Conservation (phyloP, 2,113 vertebrate genomes). For the Origma solitaria region DNA sequence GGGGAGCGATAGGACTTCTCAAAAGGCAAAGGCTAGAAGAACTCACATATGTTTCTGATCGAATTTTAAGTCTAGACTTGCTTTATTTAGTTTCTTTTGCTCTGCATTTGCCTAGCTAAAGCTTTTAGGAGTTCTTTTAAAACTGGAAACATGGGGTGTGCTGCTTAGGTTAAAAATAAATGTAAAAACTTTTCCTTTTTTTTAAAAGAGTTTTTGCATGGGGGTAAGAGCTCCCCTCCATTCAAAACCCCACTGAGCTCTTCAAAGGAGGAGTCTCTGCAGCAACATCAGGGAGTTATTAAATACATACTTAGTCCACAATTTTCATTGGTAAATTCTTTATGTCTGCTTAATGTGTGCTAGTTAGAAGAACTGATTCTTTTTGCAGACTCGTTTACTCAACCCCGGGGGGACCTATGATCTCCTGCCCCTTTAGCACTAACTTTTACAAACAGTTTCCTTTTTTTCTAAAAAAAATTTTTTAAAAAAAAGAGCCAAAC, state of each 20-base stretch:
- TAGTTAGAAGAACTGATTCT: slow-evolving; percentile 66
- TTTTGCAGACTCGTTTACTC: slow-evolving; percentile 67
- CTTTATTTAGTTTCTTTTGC: slow-evolving; percentile 71
- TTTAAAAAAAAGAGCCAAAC: background rate
- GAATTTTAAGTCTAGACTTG: slow-evolving; percentile 73
- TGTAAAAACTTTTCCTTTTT: slow-evolving; percentile 38
- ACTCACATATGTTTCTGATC: slow-evolving; percentile 74
- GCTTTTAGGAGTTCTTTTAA: slow-evolving; percentile 57
- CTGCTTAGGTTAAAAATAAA: slow-evolving; percentile 66
- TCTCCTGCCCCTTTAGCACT: slow-evolving; percentile 68
- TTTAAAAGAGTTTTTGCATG: background rate
- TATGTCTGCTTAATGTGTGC: slow-evolving; percentile 34
- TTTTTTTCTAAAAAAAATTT: background rate
- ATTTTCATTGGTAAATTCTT: slow-evolving; percentile 68
- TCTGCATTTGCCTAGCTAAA: slow-evolving; percentile 57
- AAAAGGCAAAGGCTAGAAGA: slow-evolving; percentile 51
- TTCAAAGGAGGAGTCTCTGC: slow-evolving; percentile 41
- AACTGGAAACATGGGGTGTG: slow-evolving; percentile 1
- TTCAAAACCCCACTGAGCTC: slow-evolving; percentile 38
- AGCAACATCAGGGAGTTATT: slow-evolving; percentile 43
- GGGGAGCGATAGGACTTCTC: slow-evolving; percentile 49
- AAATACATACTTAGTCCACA: slow-evolving; percentile 51
- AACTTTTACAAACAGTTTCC: slow-evolving; percentile 64
- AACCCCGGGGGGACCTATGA: slow-evolving; percentile 57
- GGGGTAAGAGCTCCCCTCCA: background rate